Evolutionary conservation across 2,797 vertebrate species (phyloP).

Genomic region (Megalops cyprinoides): DNA sequence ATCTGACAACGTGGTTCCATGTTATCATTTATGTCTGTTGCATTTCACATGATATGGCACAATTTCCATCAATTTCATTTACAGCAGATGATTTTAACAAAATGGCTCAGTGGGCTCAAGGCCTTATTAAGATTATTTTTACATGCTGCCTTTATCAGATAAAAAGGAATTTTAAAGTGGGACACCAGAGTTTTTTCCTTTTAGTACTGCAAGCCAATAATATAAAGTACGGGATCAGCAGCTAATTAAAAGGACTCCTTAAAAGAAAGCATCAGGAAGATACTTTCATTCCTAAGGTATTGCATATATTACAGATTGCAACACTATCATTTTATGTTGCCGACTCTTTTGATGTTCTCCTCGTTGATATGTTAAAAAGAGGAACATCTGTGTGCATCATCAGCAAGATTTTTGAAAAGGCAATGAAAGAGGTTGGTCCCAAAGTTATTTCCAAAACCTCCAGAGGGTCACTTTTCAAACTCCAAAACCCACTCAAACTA

Average conservation of each 20-base stretch:
- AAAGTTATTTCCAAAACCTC: background rate
- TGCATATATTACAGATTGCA: conserved; percentile 36
- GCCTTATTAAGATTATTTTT: conserved; percentile 52
- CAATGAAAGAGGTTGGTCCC: conserved; percentile 10
- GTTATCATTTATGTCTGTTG: background rate
- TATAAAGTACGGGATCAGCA: conserved; percentile 56
- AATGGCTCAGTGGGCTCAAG: conserved; percentile 43
- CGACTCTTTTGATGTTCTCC: conserved; percentile 27
- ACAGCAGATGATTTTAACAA: conserved; percentile 45
- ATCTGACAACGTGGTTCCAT: conserved; percentile 29
- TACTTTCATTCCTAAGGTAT: conserved; percentile 36
- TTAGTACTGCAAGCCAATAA: conserved; percentile 61
- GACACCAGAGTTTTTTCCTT: conserved; percentile 49
- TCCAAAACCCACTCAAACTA: too few relatives aligned
- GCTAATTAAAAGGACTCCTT: conserved; percentile 47
- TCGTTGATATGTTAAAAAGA: conserved; percentile 30
- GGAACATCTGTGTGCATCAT: conserved; percentile 16
- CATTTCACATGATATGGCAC: background rate
- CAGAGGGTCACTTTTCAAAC: background rate
- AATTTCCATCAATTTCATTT: conserved; percentile 41
- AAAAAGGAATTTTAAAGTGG: conserved; percentile 69
- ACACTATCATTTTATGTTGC: conserved; percentile 34
- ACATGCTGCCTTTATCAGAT: conserved; percentile 61
- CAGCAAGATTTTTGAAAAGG: conserved; percentile 24
- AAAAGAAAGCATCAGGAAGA: conserved; percentile 42